These are phyloP conservation scores for Auanema freiburgensis DNA, from an alignment of 2,888 invertebrate genomes.

Conservation along the genomic window DNA sequence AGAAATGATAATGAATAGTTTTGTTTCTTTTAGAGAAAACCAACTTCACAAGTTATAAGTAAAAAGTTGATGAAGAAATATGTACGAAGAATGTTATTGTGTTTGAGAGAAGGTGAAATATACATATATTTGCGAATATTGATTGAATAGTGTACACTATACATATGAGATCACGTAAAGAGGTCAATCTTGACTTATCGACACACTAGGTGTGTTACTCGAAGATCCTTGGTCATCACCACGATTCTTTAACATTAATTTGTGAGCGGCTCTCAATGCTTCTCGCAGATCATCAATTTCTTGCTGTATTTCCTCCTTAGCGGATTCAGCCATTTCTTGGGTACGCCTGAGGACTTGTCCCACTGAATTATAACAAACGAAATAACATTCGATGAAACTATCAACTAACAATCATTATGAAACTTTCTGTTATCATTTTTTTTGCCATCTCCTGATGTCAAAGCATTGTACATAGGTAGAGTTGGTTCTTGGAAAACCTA, in stretches of 20 bases:
- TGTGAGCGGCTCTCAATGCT: slow-evolving; percentile 39
- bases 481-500: slow-evolving; percentile 55
- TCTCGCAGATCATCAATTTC: slow-evolving; percentile 50
- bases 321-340: slow-evolving; percentile 34
- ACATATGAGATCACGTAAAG: no score
- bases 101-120: no score
- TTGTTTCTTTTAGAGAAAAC: no score
- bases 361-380: slow-evolving; percentile 25
- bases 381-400: background rate
- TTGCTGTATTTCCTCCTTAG: slow-evolving; percentile 34
- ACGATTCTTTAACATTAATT: slow-evolving; percentile 27
- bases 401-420: slow-evolving; percentile 43
- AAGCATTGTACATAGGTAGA: slow-evolving; percentile 36
- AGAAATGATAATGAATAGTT: no score
- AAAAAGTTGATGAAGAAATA: no score
- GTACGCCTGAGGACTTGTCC: slow-evolving; percentile 31
- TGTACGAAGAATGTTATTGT: no score
- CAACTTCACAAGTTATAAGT: no score
- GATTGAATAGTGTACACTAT: no score
- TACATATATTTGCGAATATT: no score
- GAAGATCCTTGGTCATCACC: slow-evolving; percentile 1
- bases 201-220: background rate
- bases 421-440: slow-evolving; percentile 38
- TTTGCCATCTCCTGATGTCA: slow-evolving; percentile 30
- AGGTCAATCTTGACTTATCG: background rate